Evolutionary conservation across 30 jellyfish, hydroid and myxozoan genomes (phyloP).

Genomic region (Rhopilema esculentum): DNA sequence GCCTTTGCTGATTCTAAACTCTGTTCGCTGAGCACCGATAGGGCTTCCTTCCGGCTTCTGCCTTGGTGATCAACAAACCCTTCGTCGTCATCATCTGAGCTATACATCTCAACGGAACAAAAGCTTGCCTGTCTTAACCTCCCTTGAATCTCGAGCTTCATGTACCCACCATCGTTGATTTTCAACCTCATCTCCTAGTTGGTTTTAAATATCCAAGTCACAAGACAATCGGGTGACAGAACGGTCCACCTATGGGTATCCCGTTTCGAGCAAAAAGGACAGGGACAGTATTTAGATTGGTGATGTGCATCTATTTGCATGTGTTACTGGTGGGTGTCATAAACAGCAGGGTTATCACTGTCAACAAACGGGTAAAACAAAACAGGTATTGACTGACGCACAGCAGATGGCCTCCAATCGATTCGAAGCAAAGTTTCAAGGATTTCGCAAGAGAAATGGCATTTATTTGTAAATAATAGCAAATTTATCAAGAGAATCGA

Average conservation of each 20-base stretch:
- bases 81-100: conserved; percentile 14
- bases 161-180: conserved; percentile 15
- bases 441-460: too few relatives aligned
- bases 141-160: conserved; percentile 45
- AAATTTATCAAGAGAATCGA: too few relatives aligned
- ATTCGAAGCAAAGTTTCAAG: too few relatives aligned
- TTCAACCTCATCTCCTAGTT: background rate
- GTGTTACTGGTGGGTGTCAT: background rate
- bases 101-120: conserved; percentile 32
- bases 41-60: conserved; percentile 49
- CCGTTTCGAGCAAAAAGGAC: conserved; percentile 3
- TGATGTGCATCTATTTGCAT: background rate
- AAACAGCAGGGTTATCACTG: background rate
- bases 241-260: conserved; percentile 1
- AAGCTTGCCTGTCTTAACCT: conserved; percentile 57
- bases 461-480: too few relatives aligned
- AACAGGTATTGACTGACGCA: conserved; percentile 24
- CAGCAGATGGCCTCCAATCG: background rate
- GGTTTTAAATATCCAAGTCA: background rate
- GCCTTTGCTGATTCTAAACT: conserved; percentile 1
- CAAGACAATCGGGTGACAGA: conserved; percentile 10
- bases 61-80: conserved; percentile 5
- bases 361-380: background rate
- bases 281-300: background rate
- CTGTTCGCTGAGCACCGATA: conserved; percentile 18